These are phyloP conservation scores for Enteromius fasciolatus DNA, from an alignment of 2,797 vertebrate species.

Conservation along the genomic window DNA sequence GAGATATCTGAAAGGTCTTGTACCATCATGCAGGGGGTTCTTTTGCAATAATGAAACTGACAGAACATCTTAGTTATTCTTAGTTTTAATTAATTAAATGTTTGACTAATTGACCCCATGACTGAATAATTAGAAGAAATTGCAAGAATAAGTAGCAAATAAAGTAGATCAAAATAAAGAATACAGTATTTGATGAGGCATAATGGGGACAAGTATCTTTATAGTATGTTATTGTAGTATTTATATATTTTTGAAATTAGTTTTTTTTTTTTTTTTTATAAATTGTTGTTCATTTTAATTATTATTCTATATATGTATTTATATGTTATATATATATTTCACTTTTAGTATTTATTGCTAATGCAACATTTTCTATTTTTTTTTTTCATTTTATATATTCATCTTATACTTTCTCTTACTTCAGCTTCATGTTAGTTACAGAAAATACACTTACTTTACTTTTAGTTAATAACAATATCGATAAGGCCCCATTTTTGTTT, in stretches of 20 bases:
- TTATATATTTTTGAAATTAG: neutral
- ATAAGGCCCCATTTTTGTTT: neutral
- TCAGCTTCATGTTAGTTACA: neutral
- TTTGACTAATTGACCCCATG: neutral
- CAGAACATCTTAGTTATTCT: neutral
- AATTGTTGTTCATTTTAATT: neutral
- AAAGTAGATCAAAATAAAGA: neutral
- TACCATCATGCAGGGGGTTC: neutral
- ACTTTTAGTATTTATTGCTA: neutral
- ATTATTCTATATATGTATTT: neutral
- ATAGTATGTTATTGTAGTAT: neutral
- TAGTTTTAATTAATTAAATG: no score
- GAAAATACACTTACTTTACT: neutral
- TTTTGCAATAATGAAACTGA: neutral
- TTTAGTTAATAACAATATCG: neutral
- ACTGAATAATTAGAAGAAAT: neutral
- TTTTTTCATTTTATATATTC: neutral
- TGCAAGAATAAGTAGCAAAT: neutral
- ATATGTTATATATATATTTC: no score
- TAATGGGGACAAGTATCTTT: neutral
- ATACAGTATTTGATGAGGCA: no score
- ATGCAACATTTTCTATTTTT: neutral
- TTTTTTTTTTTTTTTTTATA: neutral
- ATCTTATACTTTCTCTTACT: neutral
- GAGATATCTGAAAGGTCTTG: neutral